Percentiles rank a stretch among this genome's conserved stretches.
These are phyloP conservation scores for Scaptomyza flava DNA, from an alignment of 2,888 invertebrate species.

Conservation along the genomic window DNA sequence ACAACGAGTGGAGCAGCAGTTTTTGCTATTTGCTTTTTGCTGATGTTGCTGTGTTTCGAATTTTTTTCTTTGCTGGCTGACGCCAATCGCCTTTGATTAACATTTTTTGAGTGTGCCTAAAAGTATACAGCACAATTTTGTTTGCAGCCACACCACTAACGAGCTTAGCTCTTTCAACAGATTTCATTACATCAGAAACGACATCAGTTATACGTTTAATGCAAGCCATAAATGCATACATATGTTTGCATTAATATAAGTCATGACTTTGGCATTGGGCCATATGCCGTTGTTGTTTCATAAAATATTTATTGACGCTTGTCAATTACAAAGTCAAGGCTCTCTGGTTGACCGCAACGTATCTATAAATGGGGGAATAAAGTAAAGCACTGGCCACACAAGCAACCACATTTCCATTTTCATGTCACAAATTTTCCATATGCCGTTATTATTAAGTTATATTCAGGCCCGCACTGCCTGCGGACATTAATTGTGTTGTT, in stretches of 20 bases:
- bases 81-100: constrained; percentile 38
- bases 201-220: not conserved
- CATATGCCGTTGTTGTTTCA: constrained; percentile 23
- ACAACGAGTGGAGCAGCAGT: constrained; percentile 37
- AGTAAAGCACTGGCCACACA: constrained; percentile 15
- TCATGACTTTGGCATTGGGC: constrained; percentile 27
- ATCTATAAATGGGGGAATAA: constrained; percentile 18
- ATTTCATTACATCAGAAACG: not conserved
- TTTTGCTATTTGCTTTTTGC: constrained; percentile 33
- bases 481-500: constrained; percentile 70
- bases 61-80: constrained; percentile 1
- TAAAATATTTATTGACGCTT: constrained; percentile 42
- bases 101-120: constrained; percentile 42
- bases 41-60: not conserved
- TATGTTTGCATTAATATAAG: constrained; percentile 30
- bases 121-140: constrained; percentile 42
- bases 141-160: not conserved
- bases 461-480: constrained; percentile 47
- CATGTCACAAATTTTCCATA: constrained; percentile 70
- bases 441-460: constrained; percentile 74
- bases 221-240: constrained; percentile 3
- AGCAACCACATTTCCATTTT: constrained; percentile 35
- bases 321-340: constrained; percentile 44
- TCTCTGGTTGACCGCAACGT: constrained; percentile 40
- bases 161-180: not conserved